Evolutionary conservation across 2,113 vertebrate genomes (phyloP).

Genomic region (Camelus dromedarius): DNA sequence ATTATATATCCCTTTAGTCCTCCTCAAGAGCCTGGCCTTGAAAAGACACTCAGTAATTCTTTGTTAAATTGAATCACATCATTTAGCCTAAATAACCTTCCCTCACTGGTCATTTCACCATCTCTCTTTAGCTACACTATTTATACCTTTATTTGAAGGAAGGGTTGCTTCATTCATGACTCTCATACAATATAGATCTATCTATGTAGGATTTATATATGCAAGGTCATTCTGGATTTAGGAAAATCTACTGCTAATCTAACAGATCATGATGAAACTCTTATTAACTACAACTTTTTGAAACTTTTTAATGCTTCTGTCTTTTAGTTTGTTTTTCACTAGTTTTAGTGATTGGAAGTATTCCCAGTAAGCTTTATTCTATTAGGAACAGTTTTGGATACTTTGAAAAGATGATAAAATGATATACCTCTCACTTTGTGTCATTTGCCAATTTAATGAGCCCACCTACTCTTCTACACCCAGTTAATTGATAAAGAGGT

Average conservation of each 20-base stretch:
- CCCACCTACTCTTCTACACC: neutral
- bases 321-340: neutral
- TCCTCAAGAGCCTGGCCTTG: neutral
- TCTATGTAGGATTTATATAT: neutral
- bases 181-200: neutral
- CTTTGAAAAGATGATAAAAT: constrained; percentile 9
- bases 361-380: neutral
- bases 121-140: neutral
- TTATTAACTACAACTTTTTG: neutral
- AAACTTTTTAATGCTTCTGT: neutral
- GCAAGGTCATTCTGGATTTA: neutral
- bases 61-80: neutral
- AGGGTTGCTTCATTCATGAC: neutral
- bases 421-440: neutral
- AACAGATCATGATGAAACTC: neutral
- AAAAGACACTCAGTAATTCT: neutral
- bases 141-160: neutral
- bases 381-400: neutral
- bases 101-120: neutral
- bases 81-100: neutral
- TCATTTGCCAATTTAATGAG: neutral
- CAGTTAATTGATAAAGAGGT: neutral
- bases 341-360: neutral
- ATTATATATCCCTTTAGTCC: neutral
- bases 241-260: neutral